Conservation (phyloP, 2,888 invertebrate species). For the Cylloceria caligata region DNA sequence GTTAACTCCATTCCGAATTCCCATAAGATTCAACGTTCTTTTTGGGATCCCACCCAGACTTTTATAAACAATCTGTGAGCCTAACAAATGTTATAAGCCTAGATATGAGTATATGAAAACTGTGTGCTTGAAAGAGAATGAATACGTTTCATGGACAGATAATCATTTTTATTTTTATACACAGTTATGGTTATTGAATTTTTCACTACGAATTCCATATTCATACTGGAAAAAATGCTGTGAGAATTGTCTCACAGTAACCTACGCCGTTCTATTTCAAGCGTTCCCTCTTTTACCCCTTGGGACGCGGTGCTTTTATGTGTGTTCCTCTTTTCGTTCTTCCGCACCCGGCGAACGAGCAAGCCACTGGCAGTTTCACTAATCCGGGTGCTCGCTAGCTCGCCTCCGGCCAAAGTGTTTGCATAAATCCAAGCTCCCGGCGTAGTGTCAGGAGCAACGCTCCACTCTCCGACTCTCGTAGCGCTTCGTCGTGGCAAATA, state of each 20-base stretch:
- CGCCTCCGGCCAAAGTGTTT: conserved; percentile 72
- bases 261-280: not conserved
- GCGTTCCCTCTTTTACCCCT: not conserved
- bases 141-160: not conserved
- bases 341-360: not conserved
- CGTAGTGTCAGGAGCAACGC: conserved; percentile 46
- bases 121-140: not conserved
- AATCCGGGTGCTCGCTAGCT: conserved; percentile 17
- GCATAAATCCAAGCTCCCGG: conserved; percentile 73
- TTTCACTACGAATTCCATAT: not conserved
- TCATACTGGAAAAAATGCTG: not conserved
- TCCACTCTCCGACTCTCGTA: conserved; percentile 66
- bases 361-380: conserved; percentile 14
- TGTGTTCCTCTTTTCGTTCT: conserved; percentile 10
- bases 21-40: too few species aligned
- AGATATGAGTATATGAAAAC: not conserved
- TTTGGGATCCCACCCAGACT: too few species aligned
- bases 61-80: too few species aligned
- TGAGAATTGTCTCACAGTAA: not conserved
- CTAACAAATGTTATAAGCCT: not conserved
- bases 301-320: not conserved
- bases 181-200: not conserved
- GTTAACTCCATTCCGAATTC: too few species aligned
- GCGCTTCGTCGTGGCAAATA: conserved; percentile 62
- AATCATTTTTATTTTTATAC: not conserved